Evolutionary conservation across 2,888 invertebrate species (phyloP), one percentile per base, ranked within the genome.

Genomic region (Lithophane leautieri): DNA sequence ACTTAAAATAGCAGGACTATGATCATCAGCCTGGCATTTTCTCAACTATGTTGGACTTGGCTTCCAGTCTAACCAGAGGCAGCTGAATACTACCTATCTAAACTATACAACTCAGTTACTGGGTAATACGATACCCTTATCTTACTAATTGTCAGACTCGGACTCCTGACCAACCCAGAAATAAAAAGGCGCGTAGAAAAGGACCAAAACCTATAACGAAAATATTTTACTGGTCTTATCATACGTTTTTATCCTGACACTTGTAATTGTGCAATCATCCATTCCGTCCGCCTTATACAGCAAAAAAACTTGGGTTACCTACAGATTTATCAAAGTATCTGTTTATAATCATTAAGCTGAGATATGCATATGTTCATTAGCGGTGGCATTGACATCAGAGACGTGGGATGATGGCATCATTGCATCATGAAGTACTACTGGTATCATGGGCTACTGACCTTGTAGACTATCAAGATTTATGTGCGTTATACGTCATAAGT

Each of bases 341-440:
- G 42, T 52, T 52, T 34, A 54, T 77, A 65, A 78, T 85, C 68
- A 85, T 82, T 77, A 82, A 73, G 73, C 71, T 72, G 61, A 68
- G 81, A 82, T 77, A 74, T 56, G 82, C 73, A 76, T 70, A 73
- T 62, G 66, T 79, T 81, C 73, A 85, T 88, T 84, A 85, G 76
- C 72, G 74, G 76, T 88, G 89, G 87, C 84, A 85, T 89, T 90
- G 88, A 84, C 80, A 89, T 81, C 76, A 16, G 40, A 81, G 81
- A 74, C 78, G 90, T 88, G 83, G 82, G 87, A 88, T 91, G 90
- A 90, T 88, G 78, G 82, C 79, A 90, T 86, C 61, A 79, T 89
- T 86, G 75, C 89, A 81, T 90, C 89, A 90, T 79, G 68, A 34
- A 25, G 56, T 76, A 25, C 73, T 79, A 72, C 58, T 76, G 67